Evolutionary conservation across 2,797 vertebrate genomes (phyloP).

Genomic region (Dipus sagitta): DNA sequence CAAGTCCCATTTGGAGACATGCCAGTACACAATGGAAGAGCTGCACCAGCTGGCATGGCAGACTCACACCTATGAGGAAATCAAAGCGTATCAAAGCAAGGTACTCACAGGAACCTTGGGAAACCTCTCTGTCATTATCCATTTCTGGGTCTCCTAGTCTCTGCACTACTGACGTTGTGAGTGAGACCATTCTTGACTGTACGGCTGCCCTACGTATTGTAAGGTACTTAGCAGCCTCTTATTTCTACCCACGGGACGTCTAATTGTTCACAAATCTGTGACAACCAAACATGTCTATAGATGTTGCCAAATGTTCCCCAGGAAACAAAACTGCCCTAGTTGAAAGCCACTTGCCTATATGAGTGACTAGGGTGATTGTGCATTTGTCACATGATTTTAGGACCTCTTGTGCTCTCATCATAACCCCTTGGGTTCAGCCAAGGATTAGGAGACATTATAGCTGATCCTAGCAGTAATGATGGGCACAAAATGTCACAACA

Average conservation of each 20-base stretch:
- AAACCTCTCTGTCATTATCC: not conserved
- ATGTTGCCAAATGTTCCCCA: not conserved
- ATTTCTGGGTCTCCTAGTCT: not conserved
- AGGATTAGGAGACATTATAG: not conserved
- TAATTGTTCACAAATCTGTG: not conserved
- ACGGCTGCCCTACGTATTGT: too few species aligned
- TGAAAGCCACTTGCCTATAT: not conserved
- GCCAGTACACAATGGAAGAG: slow-evolving; percentile 98
- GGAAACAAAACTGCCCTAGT: not conserved
- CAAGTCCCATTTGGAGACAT: slow-evolving; percentile 99
- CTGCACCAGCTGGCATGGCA: slow-evolving; percentile 99
- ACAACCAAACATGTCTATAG: not conserved
- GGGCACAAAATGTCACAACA: not conserved
- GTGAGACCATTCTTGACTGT: not conserved
- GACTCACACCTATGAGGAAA: slow-evolving; percentile 98
- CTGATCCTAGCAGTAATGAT: not conserved
- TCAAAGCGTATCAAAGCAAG: slow-evolving; percentile 99
- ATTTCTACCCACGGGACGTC: not conserved
- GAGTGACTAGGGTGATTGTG: not conserved
- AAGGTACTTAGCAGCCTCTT: not conserved
- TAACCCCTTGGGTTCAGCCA: not conserved
- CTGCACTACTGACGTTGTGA: not conserved
- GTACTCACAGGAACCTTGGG: slow-evolving; percentile 85
- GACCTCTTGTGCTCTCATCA: not conserved
- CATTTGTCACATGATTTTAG: not conserved